Evolutionary conservation across 2,888 invertebrate species (phyloP).

Genomic region (Agrenia bidenticulata): DNA sequence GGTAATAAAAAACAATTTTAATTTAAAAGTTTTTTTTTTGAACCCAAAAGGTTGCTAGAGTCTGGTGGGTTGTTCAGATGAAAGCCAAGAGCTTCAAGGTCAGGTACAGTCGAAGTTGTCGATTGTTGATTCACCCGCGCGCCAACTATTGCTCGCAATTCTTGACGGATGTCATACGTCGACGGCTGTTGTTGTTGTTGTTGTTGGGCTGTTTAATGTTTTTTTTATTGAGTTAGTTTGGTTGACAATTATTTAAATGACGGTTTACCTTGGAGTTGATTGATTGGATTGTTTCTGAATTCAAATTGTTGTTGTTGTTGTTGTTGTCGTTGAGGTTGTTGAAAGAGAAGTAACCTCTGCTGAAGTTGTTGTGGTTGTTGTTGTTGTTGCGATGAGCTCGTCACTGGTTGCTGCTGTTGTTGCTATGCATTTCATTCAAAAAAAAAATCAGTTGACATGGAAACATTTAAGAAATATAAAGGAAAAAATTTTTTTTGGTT

Average conservation of each 20-base stretch:
- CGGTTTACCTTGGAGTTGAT: no score
- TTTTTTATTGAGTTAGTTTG: slow-evolving; percentile 18
- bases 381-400: background rate
- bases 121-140: slow-evolving; percentile 18
- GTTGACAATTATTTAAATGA: no score
- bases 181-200: background rate
- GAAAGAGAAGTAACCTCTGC: no score
- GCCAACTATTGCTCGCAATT: slow-evolving; percentile 33
- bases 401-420: background rate
- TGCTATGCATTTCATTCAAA: background rate
- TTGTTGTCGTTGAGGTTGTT: no score
- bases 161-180: slow-evolving; percentile 30
- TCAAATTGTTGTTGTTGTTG: no score
- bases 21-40: no score
- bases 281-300: no score
- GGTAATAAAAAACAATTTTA: no score
- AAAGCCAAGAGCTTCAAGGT: slow-evolving; percentile 51
- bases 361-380: no score
- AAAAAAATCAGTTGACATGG: background rate
- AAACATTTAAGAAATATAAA: background rate
- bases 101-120: slow-evolving; percentile 42
- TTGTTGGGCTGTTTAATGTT: slow-evolving; percentile 18
- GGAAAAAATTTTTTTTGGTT: no score
- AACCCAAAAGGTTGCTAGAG: no score
- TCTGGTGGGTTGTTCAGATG: no score